Base-by-base conservation (phyloP, 1,140 invertebrate species). In the Drosophila miranda region DNA sequence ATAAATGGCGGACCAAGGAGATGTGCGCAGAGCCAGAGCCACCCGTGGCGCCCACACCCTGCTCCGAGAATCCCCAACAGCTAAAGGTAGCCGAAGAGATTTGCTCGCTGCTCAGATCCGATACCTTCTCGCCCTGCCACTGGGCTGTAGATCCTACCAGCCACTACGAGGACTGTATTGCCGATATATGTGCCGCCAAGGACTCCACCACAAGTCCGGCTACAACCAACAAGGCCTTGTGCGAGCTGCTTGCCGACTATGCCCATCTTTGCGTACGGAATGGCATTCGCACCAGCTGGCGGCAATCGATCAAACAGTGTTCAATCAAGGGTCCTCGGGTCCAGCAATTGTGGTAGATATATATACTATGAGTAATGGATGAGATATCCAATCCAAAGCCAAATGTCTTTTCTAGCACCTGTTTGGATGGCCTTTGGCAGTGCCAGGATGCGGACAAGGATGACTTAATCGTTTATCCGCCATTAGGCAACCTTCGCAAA, bases 1-100 rank as follows among this genome's bases (percentile, higher is more conserved):
- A 97, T 88, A 96, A 97, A 78, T 98, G 97, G 97, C 96, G 96
- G 90, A 95, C 95, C 0, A 93, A 93, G 23, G 95, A 96, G 81
- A 92, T 93, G 13, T 97, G 56, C 92, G 95, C 34, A 78, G 93
- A 3, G 74, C 91, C 3, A 91, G 92, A 9, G 82, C 92, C 6
- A 43, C 63, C 28, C 91, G 92, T 48, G 90, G 90, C 0, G 90
- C 92, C 19, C 93, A 95, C 54, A 90, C 95, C 95, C 0, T 97
- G 96, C 74, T 93, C 94, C 23, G 74, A 92, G 1, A 95, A 95
- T 82, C 91, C 95, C 0, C 93, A 96, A 59, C 95, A 95, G 61
- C 94, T 28, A 28, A 28, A 94, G 75, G 92, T 89, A 1, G 95
- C 95, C 4, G 94, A 95, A 77, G 94, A 93, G 68, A 92, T 94